Evolutionary conservation across 2,888 invertebrate species (phyloP).

Genomic region (Ctenicera cuprea): DNA sequence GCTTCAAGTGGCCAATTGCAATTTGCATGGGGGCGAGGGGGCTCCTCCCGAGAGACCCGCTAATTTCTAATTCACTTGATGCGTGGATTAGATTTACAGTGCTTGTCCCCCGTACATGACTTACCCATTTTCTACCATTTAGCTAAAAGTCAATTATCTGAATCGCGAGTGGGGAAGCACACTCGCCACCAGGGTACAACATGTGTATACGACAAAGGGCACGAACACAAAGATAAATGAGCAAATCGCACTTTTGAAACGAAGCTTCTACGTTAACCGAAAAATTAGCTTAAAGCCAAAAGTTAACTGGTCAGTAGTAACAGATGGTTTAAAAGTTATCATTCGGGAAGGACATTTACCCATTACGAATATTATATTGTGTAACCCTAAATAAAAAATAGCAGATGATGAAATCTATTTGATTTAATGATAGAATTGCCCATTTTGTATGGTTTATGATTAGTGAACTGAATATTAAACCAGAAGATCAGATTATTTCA

Average conservation of each 20-base stretch:
- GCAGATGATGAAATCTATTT: too few species aligned
- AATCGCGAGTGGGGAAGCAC: conserved; percentile 55
- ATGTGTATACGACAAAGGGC: conserved; percentile 36
- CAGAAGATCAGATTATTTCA: too few species aligned
- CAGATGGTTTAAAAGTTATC: not conserved
- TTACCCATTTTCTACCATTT: conserved; percentile 73
- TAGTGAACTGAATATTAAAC: too few species aligned
- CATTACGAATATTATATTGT: too few species aligned
- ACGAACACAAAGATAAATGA: conserved; percentile 32
- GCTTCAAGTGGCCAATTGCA: conserved; percentile 71
- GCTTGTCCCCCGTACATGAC: conserved; percentile 69
- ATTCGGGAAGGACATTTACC: too few species aligned
- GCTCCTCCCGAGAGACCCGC: conserved; percentile 65
- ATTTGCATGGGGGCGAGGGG: conserved; percentile 62
- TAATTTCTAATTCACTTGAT: conserved; percentile 72
- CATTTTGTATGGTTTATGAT: too few species aligned
- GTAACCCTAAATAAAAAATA: too few species aligned
- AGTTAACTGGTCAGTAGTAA: conserved; percentile 11
- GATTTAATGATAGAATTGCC: too few species aligned
- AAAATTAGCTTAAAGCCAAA: conserved; percentile 23
- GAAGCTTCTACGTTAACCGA: conserved; percentile 6
- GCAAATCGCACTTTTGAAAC: conserved; percentile 15
- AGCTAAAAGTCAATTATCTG: conserved; percentile 72
- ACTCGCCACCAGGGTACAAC: conserved; percentile 27
- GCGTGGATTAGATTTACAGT: conserved; percentile 71